phyloP scores from a whole-genome alignment of 2,113 vertebrate genomes.

The Pelusios castaneus region DNA sequence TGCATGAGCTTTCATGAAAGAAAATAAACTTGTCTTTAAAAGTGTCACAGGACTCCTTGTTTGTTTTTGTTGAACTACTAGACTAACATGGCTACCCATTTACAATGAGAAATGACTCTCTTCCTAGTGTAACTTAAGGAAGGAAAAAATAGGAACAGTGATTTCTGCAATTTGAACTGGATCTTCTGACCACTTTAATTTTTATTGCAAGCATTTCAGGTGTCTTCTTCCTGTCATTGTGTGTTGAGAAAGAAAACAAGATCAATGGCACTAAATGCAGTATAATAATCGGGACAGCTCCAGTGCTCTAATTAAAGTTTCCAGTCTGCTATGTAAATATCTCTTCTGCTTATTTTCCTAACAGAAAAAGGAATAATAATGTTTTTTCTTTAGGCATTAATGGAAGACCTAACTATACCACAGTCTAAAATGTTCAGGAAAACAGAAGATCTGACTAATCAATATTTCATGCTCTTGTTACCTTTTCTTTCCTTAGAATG shows the following conservation, averaged over 20 bases:
- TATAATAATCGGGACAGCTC: not conserved
- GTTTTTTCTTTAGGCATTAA: not conserved
- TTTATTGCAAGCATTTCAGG: not conserved
- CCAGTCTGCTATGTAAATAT: not conserved
- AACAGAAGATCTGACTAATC: not conserved
- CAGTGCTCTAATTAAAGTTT: slow-evolving; percentile 9
- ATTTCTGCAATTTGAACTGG: not conserved
- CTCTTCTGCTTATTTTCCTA: not conserved
- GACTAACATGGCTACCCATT: no score
- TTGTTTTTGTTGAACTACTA: no score
- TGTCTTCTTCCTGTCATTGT: not conserved
- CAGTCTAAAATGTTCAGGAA: not conserved
- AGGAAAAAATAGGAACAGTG: not conserved
- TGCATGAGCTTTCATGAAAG: no score
- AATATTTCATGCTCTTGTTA: not conserved
- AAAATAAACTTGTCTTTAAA: no score
- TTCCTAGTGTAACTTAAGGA: not conserved
- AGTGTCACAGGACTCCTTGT: no score
- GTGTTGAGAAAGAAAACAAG: not conserved
- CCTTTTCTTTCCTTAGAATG: not conserved
- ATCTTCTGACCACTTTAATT: not conserved
- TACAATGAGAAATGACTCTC: not conserved
- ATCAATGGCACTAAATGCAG: not conserved
- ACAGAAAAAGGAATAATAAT: not conserved
- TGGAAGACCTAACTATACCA: not conserved